phyloP scores from a whole-genome alignment of 2,888 invertebrate genomes.

The Anagyrus pseudococci region DNA sequence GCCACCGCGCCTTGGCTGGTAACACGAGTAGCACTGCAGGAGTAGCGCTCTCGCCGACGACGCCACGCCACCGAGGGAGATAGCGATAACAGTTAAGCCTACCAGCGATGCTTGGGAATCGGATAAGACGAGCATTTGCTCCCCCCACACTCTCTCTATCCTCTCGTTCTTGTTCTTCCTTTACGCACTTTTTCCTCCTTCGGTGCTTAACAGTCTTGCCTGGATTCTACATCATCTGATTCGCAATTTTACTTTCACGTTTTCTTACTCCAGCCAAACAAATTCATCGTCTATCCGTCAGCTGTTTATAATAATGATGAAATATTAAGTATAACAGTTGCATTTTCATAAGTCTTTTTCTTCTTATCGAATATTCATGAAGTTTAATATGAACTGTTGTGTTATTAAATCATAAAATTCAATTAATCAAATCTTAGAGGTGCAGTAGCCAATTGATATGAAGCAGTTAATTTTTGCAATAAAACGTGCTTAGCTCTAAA shows the following conservation, averaged over 20 bases:
- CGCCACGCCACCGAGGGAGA: slow-evolving; percentile 46
- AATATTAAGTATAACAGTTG: too few species aligned
- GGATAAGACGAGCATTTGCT: slow-evolving; percentile 25
- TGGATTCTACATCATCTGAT: too few species aligned
- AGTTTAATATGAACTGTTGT: background rate
- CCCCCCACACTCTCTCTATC: too few species aligned
- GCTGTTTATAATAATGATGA: too few species aligned
- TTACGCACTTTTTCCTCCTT: too few species aligned
- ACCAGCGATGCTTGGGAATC: slow-evolving; percentile 14
- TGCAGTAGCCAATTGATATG: background rate
- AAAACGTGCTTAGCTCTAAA: background rate
- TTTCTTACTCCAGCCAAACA: too few species aligned
- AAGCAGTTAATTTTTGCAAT: background rate
- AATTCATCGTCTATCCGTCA: too few species aligned
- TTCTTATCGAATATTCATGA: background rate
- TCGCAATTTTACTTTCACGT: too few species aligned
- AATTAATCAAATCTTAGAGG: background rate
- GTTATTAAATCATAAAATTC: background rate
- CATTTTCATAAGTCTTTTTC: too few species aligned
- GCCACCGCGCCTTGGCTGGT: slow-evolving; percentile 39
- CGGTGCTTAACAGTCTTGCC: too few species aligned
- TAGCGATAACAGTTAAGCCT: slow-evolving; percentile 54
- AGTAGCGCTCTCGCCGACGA: background rate
- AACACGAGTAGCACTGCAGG: slow-evolving; percentile 52
- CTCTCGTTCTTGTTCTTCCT: too few species aligned